phyloP scores from a whole-genome alignment of 2,113 vertebrate species.

The Pyxicephalus adspersus region DNA sequence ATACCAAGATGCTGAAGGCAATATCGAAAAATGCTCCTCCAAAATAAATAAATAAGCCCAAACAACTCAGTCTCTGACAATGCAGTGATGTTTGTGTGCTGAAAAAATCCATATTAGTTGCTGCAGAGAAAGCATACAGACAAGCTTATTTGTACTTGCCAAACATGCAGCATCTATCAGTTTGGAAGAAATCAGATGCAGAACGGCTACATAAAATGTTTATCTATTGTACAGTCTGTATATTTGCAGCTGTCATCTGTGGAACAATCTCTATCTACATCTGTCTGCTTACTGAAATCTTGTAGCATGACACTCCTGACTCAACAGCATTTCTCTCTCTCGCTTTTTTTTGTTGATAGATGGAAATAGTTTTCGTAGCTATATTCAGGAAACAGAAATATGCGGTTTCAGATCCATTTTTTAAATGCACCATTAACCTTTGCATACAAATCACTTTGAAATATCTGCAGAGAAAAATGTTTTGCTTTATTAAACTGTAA shows the following conservation, averaged over 20 bases:
- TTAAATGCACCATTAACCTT: background rate
- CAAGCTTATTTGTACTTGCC: slow-evolving; percentile 42
- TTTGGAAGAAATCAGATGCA: slow-evolving; percentile 36
- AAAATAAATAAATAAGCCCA: no score
- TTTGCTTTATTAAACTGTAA: no score
- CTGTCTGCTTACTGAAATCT: slow-evolving; percentile 22
- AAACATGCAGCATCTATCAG: slow-evolving; percentile 13
- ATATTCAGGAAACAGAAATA: slow-evolving; percentile 6
- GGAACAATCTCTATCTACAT: slow-evolving; percentile 15
- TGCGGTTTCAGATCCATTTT: background rate
- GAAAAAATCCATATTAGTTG: slow-evolving; percentile 6
- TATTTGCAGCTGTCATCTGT: slow-evolving; percentile 46
- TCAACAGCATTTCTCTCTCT: background rate
- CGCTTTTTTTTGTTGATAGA: slow-evolving; percentile 7
- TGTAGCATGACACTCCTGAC: slow-evolving; percentile 13
- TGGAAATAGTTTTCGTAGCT: background rate
- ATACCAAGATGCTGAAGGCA: no score
- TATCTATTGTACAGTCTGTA: slow-evolving; percentile 16
- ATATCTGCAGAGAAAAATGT: no score
- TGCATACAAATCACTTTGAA: no score
- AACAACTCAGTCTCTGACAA: background rate
- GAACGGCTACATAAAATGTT: slow-evolving; percentile 34
- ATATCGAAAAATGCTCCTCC: no score
- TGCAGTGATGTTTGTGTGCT: background rate
- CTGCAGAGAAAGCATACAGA: background rate